Base-by-base conservation (phyloP, 1,140 invertebrate genomes). In the Hylaeus anthracinus region DNA sequence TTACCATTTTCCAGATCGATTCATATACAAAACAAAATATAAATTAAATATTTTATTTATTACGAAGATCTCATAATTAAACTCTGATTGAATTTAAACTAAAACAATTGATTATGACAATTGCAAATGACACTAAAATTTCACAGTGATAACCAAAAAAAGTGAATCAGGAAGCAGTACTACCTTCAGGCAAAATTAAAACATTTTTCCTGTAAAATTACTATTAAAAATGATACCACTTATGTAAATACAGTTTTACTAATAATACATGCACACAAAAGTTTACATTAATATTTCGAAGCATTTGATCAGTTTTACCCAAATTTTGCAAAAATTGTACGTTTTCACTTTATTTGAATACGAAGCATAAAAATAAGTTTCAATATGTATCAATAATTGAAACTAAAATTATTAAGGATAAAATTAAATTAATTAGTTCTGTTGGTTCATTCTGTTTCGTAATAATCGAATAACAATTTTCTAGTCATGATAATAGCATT, bases 261-360 rank as follows among this genome's bases (percentile, higher is more conserved):
- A n/a, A 12, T 71, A 53, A 3, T 37, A 63, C 15, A 3, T 58
- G 39, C 9, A 45, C 48, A 58, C 9, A 51, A 41, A 12, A 15
- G 48, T 69, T 69, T 48, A n/a, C 58, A 45, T 26, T 66, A 48
- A 69, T 26, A 69, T 76, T 76, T 60, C 15, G 5, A 70, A 70
- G 14, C 51, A 56, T 45, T 26, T 14, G 15, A 26, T 72, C 41
- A 72, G 48, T 78, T 63, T 72, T 72, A 55, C n/a, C 69, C 69
- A 78, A 64, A 78, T 78, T 78, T 78, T 72, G 76, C 76, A 78
- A 55, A 64, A 63, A 63, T 26, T 72, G 26, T 39, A 55, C 60
- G 12, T 43, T 1, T 66, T 10, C n/a, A 66, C 51, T 53, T 76
- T 60, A 53, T 41, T 12, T 58, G 58, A 53, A 4, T 69, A 48